Evolutionary conservation across 2,888 invertebrate species (phyloP).

Genomic region (Anthophora plumipes): DNA sequence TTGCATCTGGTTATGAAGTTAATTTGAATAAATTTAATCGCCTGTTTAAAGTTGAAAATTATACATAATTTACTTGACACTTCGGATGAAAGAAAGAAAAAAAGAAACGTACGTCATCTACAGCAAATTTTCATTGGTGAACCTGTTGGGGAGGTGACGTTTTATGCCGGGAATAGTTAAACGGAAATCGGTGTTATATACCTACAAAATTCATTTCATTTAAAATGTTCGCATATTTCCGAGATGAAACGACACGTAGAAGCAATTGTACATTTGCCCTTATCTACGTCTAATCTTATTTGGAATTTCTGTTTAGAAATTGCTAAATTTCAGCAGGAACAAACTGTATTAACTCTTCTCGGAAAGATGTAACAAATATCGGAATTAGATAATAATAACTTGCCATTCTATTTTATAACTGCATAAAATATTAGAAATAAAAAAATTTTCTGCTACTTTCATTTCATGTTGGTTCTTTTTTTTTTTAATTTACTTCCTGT

Average conservation of each 20-base stretch:
- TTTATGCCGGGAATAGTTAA: background rate
- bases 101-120: background rate
- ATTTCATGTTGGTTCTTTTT: too few species aligned
- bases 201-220: background rate
- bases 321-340: constrained; percentile 2
- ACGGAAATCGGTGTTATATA: background rate
- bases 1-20: background rate
- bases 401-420: background rate
- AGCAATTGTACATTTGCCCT: constrained; percentile 29
- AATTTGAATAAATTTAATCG: background rate
- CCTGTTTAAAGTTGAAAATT: background rate
- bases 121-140: background rate
- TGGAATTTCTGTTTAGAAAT: constrained; percentile 26
- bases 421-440: background rate
- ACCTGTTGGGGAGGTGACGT: background rate
- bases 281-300: constrained; percentile 41
- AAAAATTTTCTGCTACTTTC: too few species aligned
- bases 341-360: background rate
- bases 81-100: background rate
- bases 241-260: constrained; percentile 16
- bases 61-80: background rate
- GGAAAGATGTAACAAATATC: background rate
- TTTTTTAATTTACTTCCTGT: background rate
- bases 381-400: background rate
- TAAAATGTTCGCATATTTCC: background rate